Conservation (phyloP, 1,140 invertebrate genomes). For the Orussus abietinus region DNA sequence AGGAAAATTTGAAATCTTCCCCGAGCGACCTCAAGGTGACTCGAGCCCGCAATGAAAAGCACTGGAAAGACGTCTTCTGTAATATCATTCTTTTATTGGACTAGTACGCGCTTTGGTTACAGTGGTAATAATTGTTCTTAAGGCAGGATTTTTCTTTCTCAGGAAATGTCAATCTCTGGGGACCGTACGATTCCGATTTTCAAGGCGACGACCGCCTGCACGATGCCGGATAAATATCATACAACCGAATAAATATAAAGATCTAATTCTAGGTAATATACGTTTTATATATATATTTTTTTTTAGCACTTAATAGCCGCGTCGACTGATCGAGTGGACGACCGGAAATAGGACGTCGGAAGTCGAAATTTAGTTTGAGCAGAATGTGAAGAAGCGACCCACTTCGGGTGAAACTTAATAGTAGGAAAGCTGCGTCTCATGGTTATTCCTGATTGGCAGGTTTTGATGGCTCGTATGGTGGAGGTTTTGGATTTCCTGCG, state of each 20-base stretch:
- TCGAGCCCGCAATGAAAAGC: background rate
- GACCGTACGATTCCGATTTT: no score
- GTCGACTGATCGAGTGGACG: no score
- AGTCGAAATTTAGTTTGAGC: no score
- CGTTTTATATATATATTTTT: conserved; percentile 4
- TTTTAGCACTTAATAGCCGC: no score
- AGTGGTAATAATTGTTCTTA: conserved; percentile 9
- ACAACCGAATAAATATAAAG: no score
- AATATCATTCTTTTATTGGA: conserved; percentile 27
- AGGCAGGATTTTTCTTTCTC: no score
- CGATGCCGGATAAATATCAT: no score
- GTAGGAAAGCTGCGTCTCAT: conserved; percentile 37
- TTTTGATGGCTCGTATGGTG: conserved; percentile 33
- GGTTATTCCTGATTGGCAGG: conserved; percentile 28
- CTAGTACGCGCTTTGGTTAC: conserved; percentile 27
- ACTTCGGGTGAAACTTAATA: conserved; percentile 26
- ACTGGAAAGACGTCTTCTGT: background rate
- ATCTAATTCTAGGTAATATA: no score
- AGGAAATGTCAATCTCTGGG: no score
- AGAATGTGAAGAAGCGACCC: no score
- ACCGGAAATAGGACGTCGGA: no score
- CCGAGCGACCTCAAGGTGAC: background rate
- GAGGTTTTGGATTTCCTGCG: conserved; percentile 31
- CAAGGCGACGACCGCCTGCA: no score
- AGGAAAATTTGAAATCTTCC: background rate